Base-by-base conservation (phyloP, 2,888 invertebrate genomes). In the Thymelicus acteon region DNA sequence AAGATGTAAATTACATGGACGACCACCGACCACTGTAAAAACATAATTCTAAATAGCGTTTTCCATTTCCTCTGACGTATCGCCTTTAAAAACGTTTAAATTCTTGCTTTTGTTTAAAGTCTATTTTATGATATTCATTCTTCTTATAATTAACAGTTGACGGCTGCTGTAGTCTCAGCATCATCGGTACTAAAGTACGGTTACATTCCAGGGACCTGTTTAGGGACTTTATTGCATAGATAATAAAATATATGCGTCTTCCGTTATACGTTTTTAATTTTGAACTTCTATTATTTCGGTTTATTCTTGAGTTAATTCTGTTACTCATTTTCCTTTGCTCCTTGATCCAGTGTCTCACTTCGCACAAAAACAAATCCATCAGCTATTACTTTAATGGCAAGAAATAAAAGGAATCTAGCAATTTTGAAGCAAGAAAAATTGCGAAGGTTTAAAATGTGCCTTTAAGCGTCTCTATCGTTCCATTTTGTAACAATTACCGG, bases 401-500 rank as follows among this genome's bases (percentile, higher is more conserved):
- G 10, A 60, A 54, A 39, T 8, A 37, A 66, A 60, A 54, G 13
- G 19, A 15, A 44, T 40, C 48, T 3, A 7, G 24, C 12, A 19
- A 6, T 19, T 54, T 54, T 47, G 67, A 54, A 19, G 52, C 37
- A 47, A 54, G 49, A 70, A 70, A 70, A 64, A 70, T 64, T 49
- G 24, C 57, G 31, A 10, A 54, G 44, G 49, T 44, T 60, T 52
- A 66, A 69, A 66, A 61, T 67, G 58, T 72, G 69, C 66, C 69
- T 63, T 49, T 54, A 67, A 67, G 72, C 67, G 54, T 52, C 54
- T 73, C 58, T 73, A 68, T 71, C 72, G 69, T 62, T 24, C 64
- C 67, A 74, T 73, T 74, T 73, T 61, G 69, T 72, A 75, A 74
- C 72, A 72, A 76, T 75, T 74, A 74, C 72, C 49, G 72, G 75